Percentiles rank a stretch among this genome's conserved stretches.
These are phyloP conservation scores for Halichoerus grypus DNA, from an alignment of 2,113 vertebrate genomes.

Conservation along the genomic window DNA sequence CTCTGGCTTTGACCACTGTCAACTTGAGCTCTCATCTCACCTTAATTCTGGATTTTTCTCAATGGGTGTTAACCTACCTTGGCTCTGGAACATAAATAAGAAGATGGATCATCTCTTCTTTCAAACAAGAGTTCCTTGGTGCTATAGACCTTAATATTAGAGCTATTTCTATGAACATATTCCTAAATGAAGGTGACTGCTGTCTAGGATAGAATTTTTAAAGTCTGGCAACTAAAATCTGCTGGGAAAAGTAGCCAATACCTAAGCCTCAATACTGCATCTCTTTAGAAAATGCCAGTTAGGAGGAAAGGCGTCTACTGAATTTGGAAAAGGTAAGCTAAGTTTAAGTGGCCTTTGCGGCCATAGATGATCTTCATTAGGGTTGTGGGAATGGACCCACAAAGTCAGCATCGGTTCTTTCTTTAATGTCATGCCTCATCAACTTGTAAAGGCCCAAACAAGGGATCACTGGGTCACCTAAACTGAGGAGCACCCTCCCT, in stretches of 20 bases:
- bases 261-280: not conserved
- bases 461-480: not conserved
- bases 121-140: constrained; percentile 27
- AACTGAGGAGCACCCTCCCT: not conserved
- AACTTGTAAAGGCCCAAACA: not conserved
- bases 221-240: not conserved
- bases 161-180: not conserved
- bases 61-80: not conserved
- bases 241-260: not conserved
- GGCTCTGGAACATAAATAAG: not conserved
- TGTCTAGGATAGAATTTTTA: constrained; percentile 25
- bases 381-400: not conserved
- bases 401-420: not conserved
- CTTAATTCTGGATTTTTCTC: constrained; percentile 38
- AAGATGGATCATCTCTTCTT: constrained; percentile 22
- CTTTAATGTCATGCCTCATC: not conserved
- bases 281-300: constrained; percentile 51
- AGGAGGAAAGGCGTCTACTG: not conserved
- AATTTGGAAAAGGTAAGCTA: constrained; percentile 40
- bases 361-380: not conserved
- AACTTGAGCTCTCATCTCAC: not conserved
- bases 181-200: not conserved
- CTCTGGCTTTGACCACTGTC: not conserved
- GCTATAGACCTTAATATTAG: not conserved
- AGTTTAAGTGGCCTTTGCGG: constrained; percentile 30